A percentile compares a stretch with the other conserved stretches of the same genome.
Evolutionary conservation across 2,888 invertebrate species (phyloP).

Genomic region (Exocentrus adspersus): DNA sequence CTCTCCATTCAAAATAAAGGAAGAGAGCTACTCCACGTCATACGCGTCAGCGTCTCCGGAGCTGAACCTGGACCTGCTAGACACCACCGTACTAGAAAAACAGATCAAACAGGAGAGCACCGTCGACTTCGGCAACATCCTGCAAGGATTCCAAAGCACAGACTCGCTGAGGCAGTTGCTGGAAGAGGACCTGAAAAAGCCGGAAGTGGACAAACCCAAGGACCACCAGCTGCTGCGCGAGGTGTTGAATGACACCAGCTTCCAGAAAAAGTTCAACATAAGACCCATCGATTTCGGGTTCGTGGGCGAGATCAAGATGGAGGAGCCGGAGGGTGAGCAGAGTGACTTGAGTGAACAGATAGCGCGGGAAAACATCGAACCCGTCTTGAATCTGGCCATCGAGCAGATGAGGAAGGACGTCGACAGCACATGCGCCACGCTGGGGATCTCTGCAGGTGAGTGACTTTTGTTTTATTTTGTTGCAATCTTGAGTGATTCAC

Average conservation of each 20-base stretch:
- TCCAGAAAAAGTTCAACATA: conserved; percentile 85
- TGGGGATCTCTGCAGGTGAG: conserved; percentile 91
- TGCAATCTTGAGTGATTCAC: too few relatives aligned
- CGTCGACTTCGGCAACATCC: conserved; percentile 70
- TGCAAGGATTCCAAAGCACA: conserved; percentile 66
- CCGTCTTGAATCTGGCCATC: conserved; percentile 84
- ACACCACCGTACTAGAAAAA: conserved; percentile 53
- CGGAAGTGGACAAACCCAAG: conserved; percentile 61
- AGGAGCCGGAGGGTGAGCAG: conserved; percentile 67
- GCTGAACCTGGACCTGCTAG: conserved; percentile 50
- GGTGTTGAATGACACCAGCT: conserved; percentile 84
- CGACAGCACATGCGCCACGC: conserved; percentile 82
- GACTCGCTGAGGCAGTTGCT: conserved; percentile 51
- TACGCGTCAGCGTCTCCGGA: conserved; percentile 52
- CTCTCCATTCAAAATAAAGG: conserved; percentile 65
- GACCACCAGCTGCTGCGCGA: conserved; percentile 83
- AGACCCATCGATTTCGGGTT: conserved; percentile 78
- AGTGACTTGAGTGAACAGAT: conserved; percentile 67
- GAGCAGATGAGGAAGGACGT: conserved; percentile 89
- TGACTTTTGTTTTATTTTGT: conserved; percentile 56
- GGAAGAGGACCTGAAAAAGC: conserved; percentile 50
- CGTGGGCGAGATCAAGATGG: conserved; percentile 72
- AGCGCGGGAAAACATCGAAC: conserved; percentile 81
- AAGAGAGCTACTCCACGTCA: conserved; percentile 55
- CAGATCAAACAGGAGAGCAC: conserved; percentile 69